Evolutionary conservation across 2,797 vertebrate genomes (phyloP), one percentile per base, ranked within the genome.

Genomic region (Furcifer pardalis): DNA sequence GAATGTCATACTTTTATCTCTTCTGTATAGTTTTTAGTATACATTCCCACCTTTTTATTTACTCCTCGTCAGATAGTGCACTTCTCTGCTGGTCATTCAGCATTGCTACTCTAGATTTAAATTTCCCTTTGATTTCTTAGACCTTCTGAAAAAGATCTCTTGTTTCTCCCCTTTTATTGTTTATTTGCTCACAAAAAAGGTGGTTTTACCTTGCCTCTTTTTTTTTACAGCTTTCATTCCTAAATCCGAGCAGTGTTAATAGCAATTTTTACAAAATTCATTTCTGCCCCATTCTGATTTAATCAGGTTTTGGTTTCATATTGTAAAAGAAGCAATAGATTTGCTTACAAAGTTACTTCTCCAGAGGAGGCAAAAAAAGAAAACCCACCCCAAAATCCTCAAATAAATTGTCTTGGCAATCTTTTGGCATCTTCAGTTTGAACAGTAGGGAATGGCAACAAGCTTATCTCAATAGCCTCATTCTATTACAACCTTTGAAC

Each of bases 301-400:
- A 52, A 25, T 44, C 52, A 84, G 62, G 68, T 84, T 78, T 78
- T 66, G 32, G 37, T 84, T 84, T 84, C 65, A 84, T 84, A 63
- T 42, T 27, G 32, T 46, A 46, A 69, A 66, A 77, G 75, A 84
- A 84, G 63, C 77, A 69, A 84, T 19, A 52, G 32, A 49, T 87
- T 84, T 52, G 35, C 80, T 87, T 80, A 73, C 77, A 46, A 80
- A 80, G 77, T 83, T 85, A 56, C 71, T 59, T 49, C 82, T 83
- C 69, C 76, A 79, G 76, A 83, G 71, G 60, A 19, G 52, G 5
- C 62, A 49, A 75, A 78, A 75, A 72, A 44, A 66, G 69, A 56
- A 56, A 75, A 23, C 8, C 73, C 60, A 78, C 72, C 23, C 44
- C 69, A 79, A 63, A 71, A 66, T n/a, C 56, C 73, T 79, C 72